Evolutionary conservation across 2,113 vertebrate species (phyloP).

Genomic region (Dolichotis patagonum): DNA sequence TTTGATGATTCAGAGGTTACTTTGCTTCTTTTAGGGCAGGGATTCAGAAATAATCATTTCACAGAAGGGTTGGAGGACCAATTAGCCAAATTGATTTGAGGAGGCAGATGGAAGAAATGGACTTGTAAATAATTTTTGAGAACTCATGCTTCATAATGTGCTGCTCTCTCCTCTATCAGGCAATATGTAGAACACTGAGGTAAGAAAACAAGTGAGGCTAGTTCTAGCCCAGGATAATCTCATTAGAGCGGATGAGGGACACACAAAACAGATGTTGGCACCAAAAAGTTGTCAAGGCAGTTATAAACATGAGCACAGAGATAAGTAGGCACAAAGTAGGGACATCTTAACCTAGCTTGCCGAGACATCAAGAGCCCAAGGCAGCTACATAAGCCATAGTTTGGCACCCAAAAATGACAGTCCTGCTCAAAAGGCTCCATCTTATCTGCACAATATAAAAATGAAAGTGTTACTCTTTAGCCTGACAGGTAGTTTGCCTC

Average conservation of each 20-base stretch:
- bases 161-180: not conserved
- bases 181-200: not conserved
- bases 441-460: not conserved
- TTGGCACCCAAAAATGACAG: not conserved
- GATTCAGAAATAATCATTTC: constrained; percentile 7
- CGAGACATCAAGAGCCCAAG: not conserved
- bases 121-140: constrained; percentile 29
- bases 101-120: not conserved
- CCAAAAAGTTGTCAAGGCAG: not conserved
- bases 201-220: not conserved
- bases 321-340: not conserved
- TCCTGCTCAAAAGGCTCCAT: not conserved
- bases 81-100: constrained; percentile 29
- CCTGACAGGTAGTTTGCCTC: not conserved
- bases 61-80: not conserved
- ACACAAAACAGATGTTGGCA: not conserved
- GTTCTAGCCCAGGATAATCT: not conserved
- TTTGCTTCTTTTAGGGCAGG: constrained; percentile 35
- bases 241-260: not conserved
- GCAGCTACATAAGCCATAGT: not conserved
- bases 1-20: constrained; percentile 51
- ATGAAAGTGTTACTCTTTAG: not conserved
- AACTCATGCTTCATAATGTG: not conserved
- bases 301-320: not conserved
- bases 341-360: not conserved